These are phyloP conservation scores for Notoglanidium macrostoma DNA, from an alignment of 2,797 vertebrate species.

Conservation along the genomic window DNA sequence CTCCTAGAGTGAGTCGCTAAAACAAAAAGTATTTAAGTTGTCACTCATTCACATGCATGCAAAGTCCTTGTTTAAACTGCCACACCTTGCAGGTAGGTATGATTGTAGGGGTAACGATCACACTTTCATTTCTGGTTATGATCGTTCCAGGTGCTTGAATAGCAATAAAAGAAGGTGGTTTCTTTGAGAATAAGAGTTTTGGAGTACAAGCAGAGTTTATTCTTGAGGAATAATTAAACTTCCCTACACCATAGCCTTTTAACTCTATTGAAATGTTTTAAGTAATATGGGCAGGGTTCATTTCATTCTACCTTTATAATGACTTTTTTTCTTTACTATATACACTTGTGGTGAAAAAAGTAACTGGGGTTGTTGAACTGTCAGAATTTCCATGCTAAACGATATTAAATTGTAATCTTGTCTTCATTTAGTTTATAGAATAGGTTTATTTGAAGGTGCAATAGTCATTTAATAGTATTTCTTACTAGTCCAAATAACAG, in stretches of 20 bases:
- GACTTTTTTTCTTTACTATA: not conserved
- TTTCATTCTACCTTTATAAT: not conserved
- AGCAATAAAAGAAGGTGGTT: not conserved
- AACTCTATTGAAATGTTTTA: not conserved
- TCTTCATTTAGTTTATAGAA: not conserved
- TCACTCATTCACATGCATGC: not conserved
- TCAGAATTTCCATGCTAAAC: not conserved
- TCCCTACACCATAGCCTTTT: not conserved
- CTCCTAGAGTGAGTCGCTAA: constrained; percentile 88
- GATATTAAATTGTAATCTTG: not conserved
- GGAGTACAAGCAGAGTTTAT: not conserved
- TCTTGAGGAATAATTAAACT: not conserved
- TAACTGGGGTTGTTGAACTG: not conserved
- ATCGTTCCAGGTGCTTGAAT: not conserved
- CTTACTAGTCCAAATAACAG: not conserved
- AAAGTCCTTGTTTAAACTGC: not conserved
- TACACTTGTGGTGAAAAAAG: not conserved
- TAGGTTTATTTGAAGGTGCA: not conserved
- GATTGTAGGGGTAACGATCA: not conserved
- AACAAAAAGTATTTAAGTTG: not conserved
- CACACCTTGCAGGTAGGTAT: not conserved
- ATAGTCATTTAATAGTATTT: not conserved
- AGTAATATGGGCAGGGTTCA: not conserved
- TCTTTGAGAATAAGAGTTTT: not conserved
- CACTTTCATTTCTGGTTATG: not conserved